Base-by-base conservation (phyloP, 2,113 vertebrate genomes). In the Rhinoderma darwinii region DNA sequence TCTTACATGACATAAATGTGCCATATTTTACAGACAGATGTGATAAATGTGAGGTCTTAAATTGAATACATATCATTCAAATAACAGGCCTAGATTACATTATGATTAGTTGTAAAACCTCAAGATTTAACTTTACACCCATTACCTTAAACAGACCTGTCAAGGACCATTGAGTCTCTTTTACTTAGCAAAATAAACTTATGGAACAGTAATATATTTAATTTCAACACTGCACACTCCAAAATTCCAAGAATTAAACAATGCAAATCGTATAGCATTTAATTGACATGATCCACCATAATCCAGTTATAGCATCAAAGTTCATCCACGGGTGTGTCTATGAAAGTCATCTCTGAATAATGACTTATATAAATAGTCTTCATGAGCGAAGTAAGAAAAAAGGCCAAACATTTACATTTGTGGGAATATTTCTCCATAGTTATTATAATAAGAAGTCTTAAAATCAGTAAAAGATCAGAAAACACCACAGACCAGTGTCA, bases 131-230 rank as follows among this genome's bases (percentile, higher is more conserved):
- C 11, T 18, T 47, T 30, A 30, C 41, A 76, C 12, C 17, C 5
- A 17, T 6, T 30, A 47, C 12, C 4, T 32, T 32, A 35, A 30
- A 70, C 47, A 22, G 25, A 7, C 0, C 43, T 70, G 61, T 32
- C 14, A 43, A 25, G 41, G 2, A 73, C 44, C 30, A 70, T 32
- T 18, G 44, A n/a, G 10, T 32, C 27, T 54, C 22, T 11, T 25
- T 27, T 12, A 72, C 30, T 73, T 73, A 25, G 25, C n/a, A 44
- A 83, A 83, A 83, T 73, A 83, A 73, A 83, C 43, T 30, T 73
- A 30, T 32, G 35, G 43, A 83, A n/a, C 25, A 83, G 81, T 3
- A 47, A 51, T 37, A 43, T 51, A 50, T 83, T 83, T 83, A 22
- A 50, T 37, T 50, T 35, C 37, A 25, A 44, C 82, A 41, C 20